A percentile compares a stretch with the other conserved stretches of the same genome.
Evolutionary conservation across 1,140 invertebrate species (phyloP).

Genomic region (Drosophila orena): DNA sequence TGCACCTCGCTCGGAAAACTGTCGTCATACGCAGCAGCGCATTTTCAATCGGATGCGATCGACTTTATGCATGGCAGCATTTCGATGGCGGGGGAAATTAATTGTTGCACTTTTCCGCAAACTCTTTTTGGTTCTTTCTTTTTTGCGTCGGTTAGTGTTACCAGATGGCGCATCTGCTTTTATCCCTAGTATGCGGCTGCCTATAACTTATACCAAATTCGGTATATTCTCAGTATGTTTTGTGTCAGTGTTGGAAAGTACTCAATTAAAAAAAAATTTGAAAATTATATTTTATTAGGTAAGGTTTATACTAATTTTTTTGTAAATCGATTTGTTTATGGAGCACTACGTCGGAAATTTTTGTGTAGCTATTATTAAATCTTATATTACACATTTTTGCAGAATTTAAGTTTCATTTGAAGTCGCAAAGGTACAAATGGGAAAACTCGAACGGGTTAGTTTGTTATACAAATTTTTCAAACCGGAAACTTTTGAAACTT

Average conservation of each 20-base stretch:
- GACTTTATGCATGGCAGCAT: constrained; percentile 58
- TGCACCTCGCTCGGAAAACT: constrained; percentile 27
- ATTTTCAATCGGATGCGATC: constrained; percentile 50
- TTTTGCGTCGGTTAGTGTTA: constrained; percentile 46
- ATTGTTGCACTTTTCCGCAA: constrained; percentile 77
- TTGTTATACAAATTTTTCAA: too few species aligned
- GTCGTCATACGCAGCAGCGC: constrained; percentile 59
- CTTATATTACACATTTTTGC: too few species aligned
- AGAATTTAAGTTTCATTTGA: too few species aligned
- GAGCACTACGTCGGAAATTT: too few species aligned
- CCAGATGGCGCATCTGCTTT: background rate
- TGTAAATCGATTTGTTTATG: too few species aligned
- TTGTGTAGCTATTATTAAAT: too few species aligned
- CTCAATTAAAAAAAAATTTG: too few species aligned
- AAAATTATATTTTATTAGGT: too few species aligned
- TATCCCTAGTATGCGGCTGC: background rate
- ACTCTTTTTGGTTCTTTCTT: constrained; percentile 74
- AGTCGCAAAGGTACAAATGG: too few species aligned
- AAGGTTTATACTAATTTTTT: too few species aligned
- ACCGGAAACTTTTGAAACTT: too few species aligned
- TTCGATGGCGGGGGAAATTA: constrained; percentile 34
- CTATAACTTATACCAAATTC: constrained; percentile 3
- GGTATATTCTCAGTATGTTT: background rate
- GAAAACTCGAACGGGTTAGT: too few species aligned
- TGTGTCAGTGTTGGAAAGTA: background rate